Base-by-base conservation (phyloP, 2,113 vertebrate genomes). In the Oncorhynchus tshawytscha region DNA sequence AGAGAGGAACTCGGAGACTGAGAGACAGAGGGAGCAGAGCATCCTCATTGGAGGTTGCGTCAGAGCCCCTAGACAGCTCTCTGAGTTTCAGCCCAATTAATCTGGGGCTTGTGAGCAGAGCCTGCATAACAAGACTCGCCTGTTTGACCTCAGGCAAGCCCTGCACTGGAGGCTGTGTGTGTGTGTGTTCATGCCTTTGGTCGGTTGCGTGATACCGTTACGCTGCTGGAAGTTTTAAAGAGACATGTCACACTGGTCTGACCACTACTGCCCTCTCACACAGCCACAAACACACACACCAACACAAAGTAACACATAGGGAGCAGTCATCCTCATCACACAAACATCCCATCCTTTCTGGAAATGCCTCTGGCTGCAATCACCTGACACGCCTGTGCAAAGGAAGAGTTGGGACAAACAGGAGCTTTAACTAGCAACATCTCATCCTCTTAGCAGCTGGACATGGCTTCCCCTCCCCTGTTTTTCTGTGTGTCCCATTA, bases 51-150 rank as follows among this genome's bases (percentile, higher is more conserved):
- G 70, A 85, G 80, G 85, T 88, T 89, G 87, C 84, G 81, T 83
- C 85, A 84, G 78, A 82, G 85, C 87, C 83, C 73, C 83, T 71
- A 79, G 88, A 90, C 84, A 88, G 85, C 79, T 67, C 67, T 82
- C 79, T 86, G 80, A 84, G 84, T 88, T 88, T 87, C 87, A 90
- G 86, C 80, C 91, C 85, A 88, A 90, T 92, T 90, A 92, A 88
- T 89, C 49, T 85, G 75, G 77, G 79, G 82, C 76, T 89, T 86
- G 82, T 87, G 84, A 88, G 81, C 84, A 73, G 73, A 78, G 84
- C 72, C 82, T 79, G 67, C 74, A 85, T 85, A 87, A 86, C 86
- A 82, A 86, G 82, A 77, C 80, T 81, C 20, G 75, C 78, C 83
- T 83, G 87, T 84, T 82, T 86, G 84, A 87, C 86, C 87, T 78